Evolutionary conservation across 2,888 invertebrate genomes (phyloP).

Genomic region (Lasioglossum pauxillum): DNA sequence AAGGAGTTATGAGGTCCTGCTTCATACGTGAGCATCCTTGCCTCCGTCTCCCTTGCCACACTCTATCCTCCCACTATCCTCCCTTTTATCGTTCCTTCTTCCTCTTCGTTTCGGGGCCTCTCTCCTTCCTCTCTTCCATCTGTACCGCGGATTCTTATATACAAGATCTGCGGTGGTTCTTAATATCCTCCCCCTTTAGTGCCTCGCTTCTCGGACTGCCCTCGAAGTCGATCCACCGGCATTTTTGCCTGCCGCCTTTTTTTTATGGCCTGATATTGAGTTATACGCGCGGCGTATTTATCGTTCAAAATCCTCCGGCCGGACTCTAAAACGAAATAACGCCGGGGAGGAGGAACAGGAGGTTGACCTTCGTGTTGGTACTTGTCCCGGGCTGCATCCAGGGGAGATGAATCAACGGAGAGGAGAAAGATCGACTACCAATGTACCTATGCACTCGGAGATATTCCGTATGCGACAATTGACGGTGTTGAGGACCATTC

Average conservation of each 20-base stretch:
- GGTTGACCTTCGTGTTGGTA: constrained; percentile 34
- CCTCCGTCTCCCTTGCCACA: constrained; percentile 71
- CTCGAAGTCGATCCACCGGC: constrained; percentile 82
- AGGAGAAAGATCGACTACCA: constrained; percentile 48
- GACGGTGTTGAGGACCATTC: no score
- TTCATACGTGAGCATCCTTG: constrained; percentile 82
- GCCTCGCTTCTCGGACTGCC: constrained; percentile 78
- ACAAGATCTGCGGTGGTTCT: constrained; percentile 83
- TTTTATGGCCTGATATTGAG: constrained; percentile 81
- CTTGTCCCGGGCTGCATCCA: constrained; percentile 21
- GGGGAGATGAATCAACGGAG: constrained; percentile 30
- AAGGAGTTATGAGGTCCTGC: constrained; percentile 84
- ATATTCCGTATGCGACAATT: neutral
- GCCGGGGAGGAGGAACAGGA: constrained; percentile 31
- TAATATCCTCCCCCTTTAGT: constrained; percentile 84
- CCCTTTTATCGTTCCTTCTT: constrained; percentile 67
- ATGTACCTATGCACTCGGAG: constrained; percentile 26
- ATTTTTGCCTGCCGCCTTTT: constrained; percentile 80
- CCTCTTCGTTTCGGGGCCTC: constrained; percentile 67
- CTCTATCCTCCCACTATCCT: constrained; percentile 66
- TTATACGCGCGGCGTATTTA: constrained; percentile 81
- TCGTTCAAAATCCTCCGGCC: constrained; percentile 76
- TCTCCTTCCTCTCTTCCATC: constrained; percentile 35
- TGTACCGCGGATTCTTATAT: constrained; percentile 79
- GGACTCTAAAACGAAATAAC: constrained; percentile 43